Conservation (phyloP, 2,797 vertebrate species). For the Enteromius viviparus region DNA sequence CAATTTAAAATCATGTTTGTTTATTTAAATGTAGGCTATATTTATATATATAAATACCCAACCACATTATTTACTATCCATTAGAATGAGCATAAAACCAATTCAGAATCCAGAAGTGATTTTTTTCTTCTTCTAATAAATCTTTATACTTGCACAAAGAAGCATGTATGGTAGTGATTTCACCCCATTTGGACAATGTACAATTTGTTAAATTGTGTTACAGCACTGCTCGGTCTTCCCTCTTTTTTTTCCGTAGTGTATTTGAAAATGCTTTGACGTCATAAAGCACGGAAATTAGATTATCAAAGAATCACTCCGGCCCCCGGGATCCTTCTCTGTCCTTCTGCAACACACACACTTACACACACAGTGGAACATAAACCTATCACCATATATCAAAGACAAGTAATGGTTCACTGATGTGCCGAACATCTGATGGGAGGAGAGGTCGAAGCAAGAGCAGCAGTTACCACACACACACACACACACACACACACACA, state of each 20-base stretch:
- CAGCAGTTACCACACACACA: conserved; percentile 36
- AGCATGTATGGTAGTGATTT: not conserved
- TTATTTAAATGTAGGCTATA: not conserved
- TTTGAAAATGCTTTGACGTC: conserved; percentile 31
- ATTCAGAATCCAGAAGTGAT: not conserved
- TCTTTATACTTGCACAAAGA: conserved; percentile 2
- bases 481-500: conserved; percentile 43
- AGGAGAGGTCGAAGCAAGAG: conserved; percentile 55
- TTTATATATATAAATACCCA: not conserved
- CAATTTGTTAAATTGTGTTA: not conserved
- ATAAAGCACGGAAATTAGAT: conserved; percentile 3
- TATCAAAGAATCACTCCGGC: not conserved
- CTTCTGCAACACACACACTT: conserved; percentile 1
- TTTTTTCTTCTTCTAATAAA: not conserved
- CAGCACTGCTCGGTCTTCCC: not conserved
- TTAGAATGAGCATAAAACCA: not conserved
- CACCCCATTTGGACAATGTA: not conserved
- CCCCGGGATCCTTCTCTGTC: not conserved
- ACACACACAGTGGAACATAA: conserved; percentile 27
- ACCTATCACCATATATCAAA: conserved; percentile 54
- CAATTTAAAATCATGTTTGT: not conserved
- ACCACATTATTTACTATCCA: not conserved
- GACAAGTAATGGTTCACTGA: conserved; percentile 40
- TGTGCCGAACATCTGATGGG: conserved; percentile 45
- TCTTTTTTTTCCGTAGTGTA: not conserved